Evolutionary conservation across 2,113 vertebrate genomes (phyloP).

Genomic region (Poeciliopsis prolifica): DNA sequence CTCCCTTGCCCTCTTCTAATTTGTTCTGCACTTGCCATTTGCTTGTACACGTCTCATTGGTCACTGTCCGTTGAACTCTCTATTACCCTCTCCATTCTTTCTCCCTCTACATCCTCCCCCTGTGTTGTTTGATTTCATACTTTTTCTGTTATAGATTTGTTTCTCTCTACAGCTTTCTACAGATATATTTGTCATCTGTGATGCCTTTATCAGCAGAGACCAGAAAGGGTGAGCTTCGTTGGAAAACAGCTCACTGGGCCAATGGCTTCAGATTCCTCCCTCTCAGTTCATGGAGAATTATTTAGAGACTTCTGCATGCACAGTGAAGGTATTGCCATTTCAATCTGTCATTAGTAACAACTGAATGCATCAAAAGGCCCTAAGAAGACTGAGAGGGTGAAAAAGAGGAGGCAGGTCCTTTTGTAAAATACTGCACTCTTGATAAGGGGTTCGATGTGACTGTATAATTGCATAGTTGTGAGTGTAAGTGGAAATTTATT

Average conservation of each 20-base stretch:
- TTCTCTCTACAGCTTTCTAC: constrained; percentile 28
- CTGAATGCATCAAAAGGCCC: constrained; percentile 40
- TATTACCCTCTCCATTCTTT: constrained; percentile 41
- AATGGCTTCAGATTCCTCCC: constrained; percentile 16
- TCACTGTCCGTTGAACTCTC: constrained; percentile 71
- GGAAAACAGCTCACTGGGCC: constrained; percentile 29
- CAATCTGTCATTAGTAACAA: constrained; percentile 58
- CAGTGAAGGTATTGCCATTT: constrained; percentile 33
- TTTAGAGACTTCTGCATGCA: constrained; percentile 32
- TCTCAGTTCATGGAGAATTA: constrained; percentile 30
- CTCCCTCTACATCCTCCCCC: constrained; percentile 6
- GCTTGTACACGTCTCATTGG: constrained; percentile 61
- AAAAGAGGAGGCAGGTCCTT: constrained; percentile 28
- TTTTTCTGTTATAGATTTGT: constrained; percentile 57
- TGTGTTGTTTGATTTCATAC: constrained; percentile 60
- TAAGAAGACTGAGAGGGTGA: constrained; percentile 28
- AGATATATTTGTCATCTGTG: constrained; percentile 48
- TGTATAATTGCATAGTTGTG: constrained; percentile 5
- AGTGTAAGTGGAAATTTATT: constrained; percentile 15
- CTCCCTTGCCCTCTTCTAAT: constrained; percentile 45
- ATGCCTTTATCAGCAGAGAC: constrained; percentile 49
- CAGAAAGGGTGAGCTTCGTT: constrained; percentile 14
- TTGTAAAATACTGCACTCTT: constrained; percentile 35
- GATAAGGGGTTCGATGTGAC: constrained; percentile 24
- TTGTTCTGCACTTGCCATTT: constrained; percentile 64